Conservation (phyloP, 2,113 vertebrate genomes). For the Haplochromis burtoni region DNA sequence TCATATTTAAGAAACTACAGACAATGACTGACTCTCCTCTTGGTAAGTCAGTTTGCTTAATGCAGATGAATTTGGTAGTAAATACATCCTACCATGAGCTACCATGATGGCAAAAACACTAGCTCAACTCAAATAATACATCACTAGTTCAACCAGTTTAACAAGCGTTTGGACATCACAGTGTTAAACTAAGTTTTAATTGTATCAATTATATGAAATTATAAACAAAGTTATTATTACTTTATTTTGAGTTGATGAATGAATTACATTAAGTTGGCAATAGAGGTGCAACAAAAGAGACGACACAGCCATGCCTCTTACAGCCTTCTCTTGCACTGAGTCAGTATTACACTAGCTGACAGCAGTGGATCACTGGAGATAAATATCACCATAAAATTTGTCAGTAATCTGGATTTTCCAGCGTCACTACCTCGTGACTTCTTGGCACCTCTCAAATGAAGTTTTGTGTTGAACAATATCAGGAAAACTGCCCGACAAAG, state of each 20-base stretch:
- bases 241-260: background rate
- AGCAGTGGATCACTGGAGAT: background rate
- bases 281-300: background rate
- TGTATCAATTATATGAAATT: background rate
- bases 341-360: background rate
- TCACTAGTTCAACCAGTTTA: background rate
- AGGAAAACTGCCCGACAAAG: background rate
- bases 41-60: background rate
- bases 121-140: background rate
- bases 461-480: background rate
- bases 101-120: background rate
- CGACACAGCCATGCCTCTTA: background rate
- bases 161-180: background rate
- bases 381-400: background rate
- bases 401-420: background rate
- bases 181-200: background rate
- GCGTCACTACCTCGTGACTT: background rate
- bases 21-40: background rate
- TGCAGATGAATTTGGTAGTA: background rate
- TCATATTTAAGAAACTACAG: background rate
- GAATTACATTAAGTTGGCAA: background rate
- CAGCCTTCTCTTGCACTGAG: background rate
- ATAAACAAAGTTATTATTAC: accelerated
- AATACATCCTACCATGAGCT: background rate
- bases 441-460: background rate